A percentile compares a stretch with the other conserved stretches of the same genome.
Evolutionary conservation across 2,113 vertebrate species (phyloP).

Genomic region (Girardinichthys multiradiatus): DNA sequence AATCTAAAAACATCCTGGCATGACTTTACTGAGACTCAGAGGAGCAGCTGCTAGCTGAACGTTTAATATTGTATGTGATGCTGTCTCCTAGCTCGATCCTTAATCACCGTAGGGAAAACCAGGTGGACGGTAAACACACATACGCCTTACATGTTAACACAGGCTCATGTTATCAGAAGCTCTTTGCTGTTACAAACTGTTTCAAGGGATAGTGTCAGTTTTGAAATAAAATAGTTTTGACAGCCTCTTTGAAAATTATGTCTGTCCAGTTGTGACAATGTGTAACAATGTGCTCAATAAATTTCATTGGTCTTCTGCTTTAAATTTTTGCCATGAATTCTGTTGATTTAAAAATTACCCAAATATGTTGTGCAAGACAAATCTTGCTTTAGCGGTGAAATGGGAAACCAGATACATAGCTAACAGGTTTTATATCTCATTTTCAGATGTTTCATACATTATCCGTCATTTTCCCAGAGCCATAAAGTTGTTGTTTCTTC

Average conservation of each 20-base stretch:
- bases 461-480: not conserved
- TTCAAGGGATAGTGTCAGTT: not conserved
- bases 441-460: not conserved
- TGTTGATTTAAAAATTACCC: not conserved
- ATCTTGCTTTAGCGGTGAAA: not conserved
- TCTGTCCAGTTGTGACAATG: conserved; percentile 20
- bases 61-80: conserved; percentile 38
- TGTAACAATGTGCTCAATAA: not conserved
- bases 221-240: conserved; percentile 3
- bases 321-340: conserved; percentile 5
- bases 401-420: not conserved
- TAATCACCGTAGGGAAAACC: conserved; percentile 1
- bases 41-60: conserved; percentile 12
- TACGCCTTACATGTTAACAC: not conserved
- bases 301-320: not conserved
- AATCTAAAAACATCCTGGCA: not conserved
- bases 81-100: not conserved
- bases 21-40: not conserved
- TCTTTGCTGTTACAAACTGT: not conserved
- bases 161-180: not conserved
- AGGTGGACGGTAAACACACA: not conserved
- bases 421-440: not conserved
- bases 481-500: not conserved
- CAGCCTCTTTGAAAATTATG: conserved; percentile 21
- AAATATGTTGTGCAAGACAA: not conserved